A percentile compares a stretch with the other conserved stretches of the same genome.
phyloP scores from a whole-genome alignment of 2,797 vertebrate species.

The Arrhamphus sclerolepis region DNA sequence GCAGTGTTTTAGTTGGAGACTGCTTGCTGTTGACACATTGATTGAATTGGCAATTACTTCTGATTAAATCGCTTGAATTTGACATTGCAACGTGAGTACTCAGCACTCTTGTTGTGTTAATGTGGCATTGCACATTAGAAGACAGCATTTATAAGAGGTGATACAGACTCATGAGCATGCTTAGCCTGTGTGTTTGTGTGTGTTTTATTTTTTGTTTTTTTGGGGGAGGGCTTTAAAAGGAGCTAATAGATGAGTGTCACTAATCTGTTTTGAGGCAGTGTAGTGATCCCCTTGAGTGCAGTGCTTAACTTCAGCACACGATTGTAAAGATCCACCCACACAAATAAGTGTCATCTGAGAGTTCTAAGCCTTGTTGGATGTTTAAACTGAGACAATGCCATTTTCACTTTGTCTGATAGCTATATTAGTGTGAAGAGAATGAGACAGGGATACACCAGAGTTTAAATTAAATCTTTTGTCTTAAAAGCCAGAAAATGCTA shows the following conservation, averaged over 20 bases:
- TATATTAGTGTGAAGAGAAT: slow-evolving; percentile 13
- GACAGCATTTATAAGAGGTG: slow-evolving; percentile 29
- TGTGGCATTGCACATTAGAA: slow-evolving; percentile 50
- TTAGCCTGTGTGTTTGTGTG: slow-evolving; percentile 12
- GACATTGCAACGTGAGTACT: slow-evolving; percentile 63
- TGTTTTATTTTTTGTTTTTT: slow-evolving; percentile 4
- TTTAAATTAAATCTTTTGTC: slow-evolving; percentile 17
- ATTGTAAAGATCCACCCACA: slow-evolving; percentile 67
- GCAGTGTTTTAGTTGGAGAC: slow-evolving; percentile 40
- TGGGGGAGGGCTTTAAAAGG: slow-evolving; percentile 10
- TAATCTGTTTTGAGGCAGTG: slow-evolving; percentile 70
- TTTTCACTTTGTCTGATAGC: slow-evolving; percentile 49
- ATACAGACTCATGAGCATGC: slow-evolving; percentile 5
- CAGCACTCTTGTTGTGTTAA: slow-evolving; percentile 48
- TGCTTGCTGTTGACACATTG: slow-evolving; percentile 72
- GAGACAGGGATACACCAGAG: slow-evolving; percentile 17
- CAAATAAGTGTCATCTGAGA: slow-evolving; percentile 62
- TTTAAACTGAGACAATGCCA: slow-evolving; percentile 61
- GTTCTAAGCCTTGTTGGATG: slow-evolving; percentile 58
- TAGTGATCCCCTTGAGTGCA: slow-evolving; percentile 63
- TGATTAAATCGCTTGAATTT: slow-evolving; percentile 58
- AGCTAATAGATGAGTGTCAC: slow-evolving; percentile 67
- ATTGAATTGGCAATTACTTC: slow-evolving; percentile 76
- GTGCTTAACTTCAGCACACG: slow-evolving; percentile 68
- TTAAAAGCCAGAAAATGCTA: slow-evolving; percentile 1